Base-by-base conservation (phyloP, 2,113 vertebrate species). In the Gadus macrocephalus region DNA sequence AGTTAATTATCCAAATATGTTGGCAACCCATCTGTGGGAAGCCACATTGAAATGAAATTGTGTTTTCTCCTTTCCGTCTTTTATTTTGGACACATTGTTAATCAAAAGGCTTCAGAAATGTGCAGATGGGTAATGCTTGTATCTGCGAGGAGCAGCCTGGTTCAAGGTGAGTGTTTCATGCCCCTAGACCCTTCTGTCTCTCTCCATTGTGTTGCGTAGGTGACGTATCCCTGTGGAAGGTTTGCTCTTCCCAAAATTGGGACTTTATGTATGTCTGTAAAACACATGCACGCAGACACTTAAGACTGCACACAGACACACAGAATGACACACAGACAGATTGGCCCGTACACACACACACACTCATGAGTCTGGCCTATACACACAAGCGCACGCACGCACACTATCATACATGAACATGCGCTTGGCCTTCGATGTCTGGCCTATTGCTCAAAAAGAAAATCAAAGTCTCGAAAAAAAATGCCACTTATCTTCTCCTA, bases 51-150 rank as follows among this genome's bases (percentile, higher is more conserved):
- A 89, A 89, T 89, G 86, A 89, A 90, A 92, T 91, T 86, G 86
- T 88, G 85, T 89, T 90, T 87, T 89, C 77, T 83, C 84, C 86
- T 89, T 89, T 89, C 89, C 82, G 63, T 83, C 91, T 90, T 91
- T 92, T 88, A 90, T 90, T 90, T 92, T 87, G 80, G 82, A 91
- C 88, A 87, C 87, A 87, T 88, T 91, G 83, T 91, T 91, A 86
- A 89, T 92, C 90, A 91, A 92, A 90, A 91, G 89, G 89, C 91
- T 89, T 89, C 90, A 91, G 89, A 92, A 91, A 89, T 90, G 91
- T 91, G 90, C 92, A 93, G 92, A 93, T 93, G 92, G 92, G 90
- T 86, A 91, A 89, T 89, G 85, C 84, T 87, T 87, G 79, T 90
- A 89, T 92, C 83, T 87, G 79, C 79, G 86, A 87, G 86, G 88